A percentile compares a stretch with the other conserved stretches of the same genome.
These are phyloP conservation scores for Saccopteryx leptura DNA, from an alignment of 2,113 vertebrate genomes.

Conservation along the genomic window DNA sequence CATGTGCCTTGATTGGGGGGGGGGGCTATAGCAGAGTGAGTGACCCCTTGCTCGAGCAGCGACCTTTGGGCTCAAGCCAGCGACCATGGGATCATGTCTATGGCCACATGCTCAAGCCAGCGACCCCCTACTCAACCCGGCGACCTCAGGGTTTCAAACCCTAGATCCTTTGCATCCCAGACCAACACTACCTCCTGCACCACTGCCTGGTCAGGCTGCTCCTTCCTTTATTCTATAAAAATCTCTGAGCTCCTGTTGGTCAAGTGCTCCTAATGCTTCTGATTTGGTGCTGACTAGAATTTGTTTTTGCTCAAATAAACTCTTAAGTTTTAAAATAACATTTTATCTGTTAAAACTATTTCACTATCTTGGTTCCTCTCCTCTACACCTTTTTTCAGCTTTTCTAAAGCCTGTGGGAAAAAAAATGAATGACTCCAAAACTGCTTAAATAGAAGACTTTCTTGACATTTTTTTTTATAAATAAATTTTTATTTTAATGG, in stretches of 20 bases:
- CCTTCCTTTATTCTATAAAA: background rate
- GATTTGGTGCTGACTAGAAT: background rate
- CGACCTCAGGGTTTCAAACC: no score
- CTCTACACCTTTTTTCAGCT: background rate
- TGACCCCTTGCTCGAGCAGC: no score
- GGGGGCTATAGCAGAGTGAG: no score
- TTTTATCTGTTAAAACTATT: constrained; percentile 16
- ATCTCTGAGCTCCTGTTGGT: background rate
- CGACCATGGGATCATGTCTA: no score
- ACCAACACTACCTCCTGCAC: no score
- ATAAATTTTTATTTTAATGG: no score
- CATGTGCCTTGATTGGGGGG: no score
- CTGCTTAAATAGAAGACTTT: constrained; percentile 21
- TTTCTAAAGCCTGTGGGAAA: background rate
- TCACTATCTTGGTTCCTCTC: constrained; percentile 5
- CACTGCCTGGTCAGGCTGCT: background rate
- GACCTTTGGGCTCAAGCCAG: no score
- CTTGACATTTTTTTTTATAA: constrained; percentile 8
- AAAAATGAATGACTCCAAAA: background rate
- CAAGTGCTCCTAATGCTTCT: background rate
- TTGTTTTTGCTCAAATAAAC: background rate
- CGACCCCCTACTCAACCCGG: no score
- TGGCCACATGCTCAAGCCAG: no score
- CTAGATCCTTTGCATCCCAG: no score
- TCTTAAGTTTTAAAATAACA: background rate